Conservation (phyloP, 2,113 vertebrate genomes). For the Andinoacara biseriatus region DNA sequence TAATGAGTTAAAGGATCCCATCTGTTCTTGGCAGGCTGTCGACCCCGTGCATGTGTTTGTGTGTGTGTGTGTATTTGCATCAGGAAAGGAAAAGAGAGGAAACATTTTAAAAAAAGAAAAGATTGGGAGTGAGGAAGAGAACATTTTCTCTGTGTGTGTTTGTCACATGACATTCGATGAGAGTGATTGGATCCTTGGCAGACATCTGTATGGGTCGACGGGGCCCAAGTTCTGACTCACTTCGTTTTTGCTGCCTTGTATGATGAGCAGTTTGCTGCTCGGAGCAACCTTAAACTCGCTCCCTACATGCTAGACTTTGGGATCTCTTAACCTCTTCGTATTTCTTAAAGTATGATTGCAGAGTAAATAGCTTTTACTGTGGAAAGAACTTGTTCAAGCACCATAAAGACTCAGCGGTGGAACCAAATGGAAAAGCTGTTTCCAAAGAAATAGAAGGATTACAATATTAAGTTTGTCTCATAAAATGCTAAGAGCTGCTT, state of each 20-base stretch:
- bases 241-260: slow-evolving; percentile 21
- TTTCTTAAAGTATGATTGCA: slow-evolving; percentile 3
- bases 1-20: slow-evolving; percentile 3
- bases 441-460: slow-evolving; percentile 4
- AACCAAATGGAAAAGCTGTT: slow-evolving; percentile 6
- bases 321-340: neutral
- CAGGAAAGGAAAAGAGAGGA: neutral
- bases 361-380: slow-evolving; percentile 26
- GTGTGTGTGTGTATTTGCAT: neutral
- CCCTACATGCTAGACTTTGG: neutral
- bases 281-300: neutral
- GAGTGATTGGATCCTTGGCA: slow-evolving; percentile 24
- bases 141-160: slow-evolving; percentile 52
- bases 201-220: neutral
- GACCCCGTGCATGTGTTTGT: neutral
- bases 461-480: slow-evolving; percentile 5
- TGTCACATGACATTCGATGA: slow-evolving; percentile 42
- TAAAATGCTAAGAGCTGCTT: slow-evolving; percentile 26
- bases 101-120: neutral
- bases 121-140: slow-evolving; percentile 11
- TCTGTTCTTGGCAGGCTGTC: slow-evolving; percentile 30
- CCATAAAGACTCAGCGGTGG: neutral
- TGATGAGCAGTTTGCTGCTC: slow-evolving; percentile 7
- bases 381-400: slow-evolving; percentile 10
- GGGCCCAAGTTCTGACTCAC: slow-evolving; percentile 17